These are phyloP conservation scores for Melanotaenia duboulayi DNA, from an alignment of 2,113 vertebrate species.

Conservation along the genomic window DNA sequence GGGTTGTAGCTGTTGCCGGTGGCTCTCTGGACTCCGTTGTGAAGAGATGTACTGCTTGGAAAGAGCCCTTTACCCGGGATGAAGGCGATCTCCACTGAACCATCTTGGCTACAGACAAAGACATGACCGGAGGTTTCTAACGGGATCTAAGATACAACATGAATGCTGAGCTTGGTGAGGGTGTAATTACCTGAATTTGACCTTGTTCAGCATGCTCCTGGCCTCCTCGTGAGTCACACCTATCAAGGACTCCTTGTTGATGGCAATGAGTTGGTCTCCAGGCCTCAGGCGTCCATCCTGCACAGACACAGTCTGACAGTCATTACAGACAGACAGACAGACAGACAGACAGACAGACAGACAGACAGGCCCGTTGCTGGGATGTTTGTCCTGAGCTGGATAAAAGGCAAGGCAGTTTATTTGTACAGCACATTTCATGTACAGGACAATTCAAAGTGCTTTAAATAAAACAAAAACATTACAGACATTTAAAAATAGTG, in stretches of 20 bases:
- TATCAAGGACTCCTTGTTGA: conserved; percentile 92
- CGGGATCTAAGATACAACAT: not conserved
- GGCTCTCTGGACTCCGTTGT: conserved; percentile 79
- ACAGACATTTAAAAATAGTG: too few relatives aligned
- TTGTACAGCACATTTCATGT: too few relatives aligned
- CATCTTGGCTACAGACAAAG: conserved; percentile 81
- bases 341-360: too few relatives aligned
- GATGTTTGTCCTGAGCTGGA: too few relatives aligned
- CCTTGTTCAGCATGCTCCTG: conserved; percentile 87
- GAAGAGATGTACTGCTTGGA: conserved; percentile 77
- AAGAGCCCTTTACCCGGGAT: conserved; percentile 86
- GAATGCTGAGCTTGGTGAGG: too few relatives aligned
- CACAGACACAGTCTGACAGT: conserved; percentile 14
- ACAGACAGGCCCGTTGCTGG: too few relatives aligned
- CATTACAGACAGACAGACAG: too few relatives aligned
- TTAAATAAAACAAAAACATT: too few relatives aligned
- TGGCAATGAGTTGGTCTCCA: conserved; percentile 90
- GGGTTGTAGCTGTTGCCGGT: conserved; percentile 81
- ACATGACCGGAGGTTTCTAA: not conserved
- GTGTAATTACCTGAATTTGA: conserved; percentile 82
- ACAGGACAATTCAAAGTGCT: too few relatives aligned
- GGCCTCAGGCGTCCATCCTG: conserved; percentile 90
- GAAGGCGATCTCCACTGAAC: conserved; percentile 88
- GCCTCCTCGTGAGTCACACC: conserved; percentile 91
- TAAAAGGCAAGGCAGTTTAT: too few relatives aligned